Evolutionary conservation across 2,797 vertebrate genomes (phyloP).

Genomic region (Lophotriccus pileatus): DNA sequence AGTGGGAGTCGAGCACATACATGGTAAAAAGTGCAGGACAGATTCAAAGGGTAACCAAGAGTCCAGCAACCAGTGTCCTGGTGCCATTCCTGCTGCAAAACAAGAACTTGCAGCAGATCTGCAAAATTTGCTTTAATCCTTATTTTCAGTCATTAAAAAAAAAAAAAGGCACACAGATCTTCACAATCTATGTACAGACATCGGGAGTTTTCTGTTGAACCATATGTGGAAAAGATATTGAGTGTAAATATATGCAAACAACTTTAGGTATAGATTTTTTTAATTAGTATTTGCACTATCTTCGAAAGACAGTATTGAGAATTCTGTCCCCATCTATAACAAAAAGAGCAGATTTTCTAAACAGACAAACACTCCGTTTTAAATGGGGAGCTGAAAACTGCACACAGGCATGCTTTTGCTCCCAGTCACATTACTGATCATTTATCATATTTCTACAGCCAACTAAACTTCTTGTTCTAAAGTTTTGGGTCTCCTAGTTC

Average conservation of each 20-base stretch:
- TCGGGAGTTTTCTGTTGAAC: background rate
- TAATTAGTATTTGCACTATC: background rate
- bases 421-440: background rate
- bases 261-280: background rate
- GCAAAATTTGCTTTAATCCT: background rate
- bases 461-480: background rate
- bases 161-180: background rate
- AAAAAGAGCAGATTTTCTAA: background rate
- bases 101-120: fast-evolving
- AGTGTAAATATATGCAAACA: background rate
- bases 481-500: background rate
- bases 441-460: background rate
- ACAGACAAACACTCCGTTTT: background rate
- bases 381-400: background rate
- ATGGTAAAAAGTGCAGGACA: background rate
- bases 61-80: background rate
- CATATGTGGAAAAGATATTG: background rate
- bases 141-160: background rate
- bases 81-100: background rate
- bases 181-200: background rate
- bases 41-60: background rate
- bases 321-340: background rate
- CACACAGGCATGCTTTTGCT: background rate
- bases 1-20: background rate
- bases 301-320: background rate